Evolutionary conservation across 1,140 invertebrate genomes (phyloP).

Genomic region (Eumaeus atala): DNA sequence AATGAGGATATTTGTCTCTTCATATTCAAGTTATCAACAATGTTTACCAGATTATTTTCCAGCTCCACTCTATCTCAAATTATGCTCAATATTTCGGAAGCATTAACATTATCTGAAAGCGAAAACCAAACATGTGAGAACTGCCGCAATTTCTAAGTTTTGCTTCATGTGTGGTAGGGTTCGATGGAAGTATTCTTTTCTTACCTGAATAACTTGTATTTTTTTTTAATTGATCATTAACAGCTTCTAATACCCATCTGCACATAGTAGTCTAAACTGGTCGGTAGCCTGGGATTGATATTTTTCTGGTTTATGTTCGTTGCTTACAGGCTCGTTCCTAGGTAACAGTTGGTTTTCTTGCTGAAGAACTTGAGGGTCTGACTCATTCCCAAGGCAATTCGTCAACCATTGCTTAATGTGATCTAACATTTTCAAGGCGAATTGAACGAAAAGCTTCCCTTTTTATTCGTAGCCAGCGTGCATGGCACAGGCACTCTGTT

Average conservation of each 20-base stretch:
- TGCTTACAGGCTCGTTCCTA: no score
- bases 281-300: no score
- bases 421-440: no score
- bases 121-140: constrained; percentile 8
- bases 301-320: no score
- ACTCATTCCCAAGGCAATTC: no score
- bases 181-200: constrained; percentile 3
- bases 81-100: constrained; percentile 2
- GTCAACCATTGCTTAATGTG: no score
- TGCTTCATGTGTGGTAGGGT: constrained; percentile 8
- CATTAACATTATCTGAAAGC: constrained; percentile 12
- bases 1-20: constrained; percentile 14
- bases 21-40: constrained; percentile 9
- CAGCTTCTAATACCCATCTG: constrained; percentile 4
- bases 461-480: no score
- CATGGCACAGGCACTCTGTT: no score
- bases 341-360: no score
- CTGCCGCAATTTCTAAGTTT: constrained; percentile 1
- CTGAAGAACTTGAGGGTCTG: no score
- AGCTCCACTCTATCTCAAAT: no score
- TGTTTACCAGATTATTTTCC: constrained; percentile 13
- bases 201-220: background rate
- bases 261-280: background rate
- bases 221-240: constrained; percentile 11
- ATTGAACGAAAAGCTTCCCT: no score